Conservation (phyloP, 2,797 vertebrate species). For the Premnoplex brunnescens region DNA sequence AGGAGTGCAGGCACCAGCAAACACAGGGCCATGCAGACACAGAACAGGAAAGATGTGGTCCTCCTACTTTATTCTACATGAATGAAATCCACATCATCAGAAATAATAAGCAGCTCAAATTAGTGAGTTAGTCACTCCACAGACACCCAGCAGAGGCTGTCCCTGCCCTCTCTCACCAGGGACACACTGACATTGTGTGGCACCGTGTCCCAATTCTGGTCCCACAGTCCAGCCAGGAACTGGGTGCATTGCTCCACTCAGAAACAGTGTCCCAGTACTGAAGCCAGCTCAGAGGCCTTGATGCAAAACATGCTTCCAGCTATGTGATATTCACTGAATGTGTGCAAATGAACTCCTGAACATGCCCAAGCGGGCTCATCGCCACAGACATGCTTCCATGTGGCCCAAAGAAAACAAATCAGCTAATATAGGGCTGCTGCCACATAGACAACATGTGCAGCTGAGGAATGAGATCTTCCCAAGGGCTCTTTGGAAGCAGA, state of each 20-base stretch:
- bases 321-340: neutral
- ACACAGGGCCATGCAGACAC: neutral
- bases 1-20: neutral
- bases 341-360: neutral
- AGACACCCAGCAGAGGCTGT: neutral
- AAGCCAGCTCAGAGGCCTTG: neutral
- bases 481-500: neutral
- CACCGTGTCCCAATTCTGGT: neutral
- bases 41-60: neutral
- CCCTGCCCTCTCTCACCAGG: neutral
- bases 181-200: accelerated
- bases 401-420: neutral
- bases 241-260: neutral
- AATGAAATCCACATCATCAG: neutral
- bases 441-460: neutral
- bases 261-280: accelerated
- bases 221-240: neutral
- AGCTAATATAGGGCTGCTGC: neutral
- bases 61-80: neutral
- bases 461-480: neutral
- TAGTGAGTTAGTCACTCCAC: neutral
- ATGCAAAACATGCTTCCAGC: neutral
- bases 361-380: neutral
- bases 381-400: neutral
- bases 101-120: neutral